These are phyloP conservation scores for Perccottus glenii DNA, from an alignment of 2,113 vertebrate genomes.

Conservation along the genomic window DNA sequence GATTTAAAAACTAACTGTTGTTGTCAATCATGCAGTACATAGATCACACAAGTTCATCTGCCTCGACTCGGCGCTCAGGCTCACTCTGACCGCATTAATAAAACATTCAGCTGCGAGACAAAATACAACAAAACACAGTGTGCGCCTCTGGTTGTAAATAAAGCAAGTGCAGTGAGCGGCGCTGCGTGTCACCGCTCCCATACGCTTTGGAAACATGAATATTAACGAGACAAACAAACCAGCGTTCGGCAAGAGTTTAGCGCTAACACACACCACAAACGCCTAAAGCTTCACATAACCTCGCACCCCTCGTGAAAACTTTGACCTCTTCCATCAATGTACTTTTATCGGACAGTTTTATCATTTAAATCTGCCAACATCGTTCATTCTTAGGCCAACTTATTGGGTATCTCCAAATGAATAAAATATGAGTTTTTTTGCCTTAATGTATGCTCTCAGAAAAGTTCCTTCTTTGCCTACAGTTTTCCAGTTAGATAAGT, in stretches of 20 bases:
- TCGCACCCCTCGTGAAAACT: not conserved
- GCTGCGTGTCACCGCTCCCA: not conserved
- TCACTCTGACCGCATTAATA: slow-evolving; percentile 41
- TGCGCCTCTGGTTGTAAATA: slow-evolving; percentile 32
- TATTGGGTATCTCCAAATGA: not conserved
- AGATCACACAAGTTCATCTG: not conserved
- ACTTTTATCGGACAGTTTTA: not conserved
- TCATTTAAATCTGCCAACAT: not conserved
- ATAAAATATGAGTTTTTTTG: not conserved
- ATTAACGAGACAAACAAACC: slow-evolving; percentile 15
- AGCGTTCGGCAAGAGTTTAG: not conserved
- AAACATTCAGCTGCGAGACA: slow-evolving; percentile 46
- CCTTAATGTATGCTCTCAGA: slow-evolving; percentile 21
- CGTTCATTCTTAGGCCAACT: not conserved
- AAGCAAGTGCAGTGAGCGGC: slow-evolving; percentile 22
- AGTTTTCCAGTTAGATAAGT: slow-evolving; percentile 12
- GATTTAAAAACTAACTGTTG: no score
- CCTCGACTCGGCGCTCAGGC: not conserved
- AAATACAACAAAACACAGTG: slow-evolving; percentile 34
- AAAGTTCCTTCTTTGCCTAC: slow-evolving; percentile 8
- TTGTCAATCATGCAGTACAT: no score
- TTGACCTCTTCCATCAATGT: not conserved
- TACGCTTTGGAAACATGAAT: slow-evolving; percentile 23
- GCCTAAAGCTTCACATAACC: no score
- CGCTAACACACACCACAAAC: not conserved